Evolutionary conservation across 1,140 invertebrate genomes (phyloP), one percentile per base, ranked within the genome.

Genomic region (Bombus balteatus): DNA sequence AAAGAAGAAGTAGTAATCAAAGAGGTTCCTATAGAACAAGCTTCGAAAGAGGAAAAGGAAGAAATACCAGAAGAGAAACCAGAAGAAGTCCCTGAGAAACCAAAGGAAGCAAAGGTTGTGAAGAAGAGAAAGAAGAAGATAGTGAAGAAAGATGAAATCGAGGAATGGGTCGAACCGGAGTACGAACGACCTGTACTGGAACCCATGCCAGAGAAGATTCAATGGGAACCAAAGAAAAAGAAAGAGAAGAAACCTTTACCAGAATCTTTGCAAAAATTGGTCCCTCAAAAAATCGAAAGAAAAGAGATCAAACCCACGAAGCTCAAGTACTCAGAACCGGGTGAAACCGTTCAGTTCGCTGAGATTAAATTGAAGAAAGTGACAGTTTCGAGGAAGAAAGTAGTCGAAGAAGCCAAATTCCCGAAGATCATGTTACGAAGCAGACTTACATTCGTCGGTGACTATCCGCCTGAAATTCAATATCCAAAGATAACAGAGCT

Each of bases 361-460:
- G 93, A 95, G 86, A 94, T 97, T 15, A 97, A 97, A 95, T 94
- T 97, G 70, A 97, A 96, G 89, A 97, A 97, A 94, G 92, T 95
- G 5, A 85, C 94, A 43, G 85, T 94, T 39, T 88, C 94, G 34
- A 94, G 94, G 72, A 96, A 96, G 93, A 96, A 95, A 94, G 95
- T 96, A 89, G 75, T 91, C 34, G 93, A 95, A 77, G 89, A 93
- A 57, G 88, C 94, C 22, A 95, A 95, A 89, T 88, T 97, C 47
- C 97, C 96, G 1, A 97, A 97, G 94, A 93, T 97, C 70, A 93
- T 96, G 90, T 92, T 97, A 32, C 96, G 96, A 88, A 97, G 97
- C 92, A 95, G 96, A 79, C 96, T 97, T 28, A 95, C 92, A 74
- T 95, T 95, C 83, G 92, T 97, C 22, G 94, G 93, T 65, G 96